Conservation (phyloP, 2,797 vertebrate genomes). For the Hoplostethus mediterraneus region DNA sequence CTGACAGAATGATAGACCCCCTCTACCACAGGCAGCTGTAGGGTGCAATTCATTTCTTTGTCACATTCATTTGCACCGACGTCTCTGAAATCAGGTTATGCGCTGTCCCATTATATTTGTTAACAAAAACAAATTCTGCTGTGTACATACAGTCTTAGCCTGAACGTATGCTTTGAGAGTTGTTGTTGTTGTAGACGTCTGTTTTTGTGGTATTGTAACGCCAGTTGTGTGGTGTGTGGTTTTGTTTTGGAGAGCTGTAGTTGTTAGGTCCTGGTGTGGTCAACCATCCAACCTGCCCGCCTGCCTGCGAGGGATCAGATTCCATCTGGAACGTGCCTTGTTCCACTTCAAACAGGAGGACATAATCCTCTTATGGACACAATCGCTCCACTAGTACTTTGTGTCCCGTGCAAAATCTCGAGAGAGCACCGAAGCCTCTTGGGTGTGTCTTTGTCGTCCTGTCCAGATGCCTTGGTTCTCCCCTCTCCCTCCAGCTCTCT, state of each 20-base stretch:
- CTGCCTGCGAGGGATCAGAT: constrained; percentile 64
- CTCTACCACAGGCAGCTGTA: constrained; percentile 40
- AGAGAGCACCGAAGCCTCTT: constrained; percentile 36
- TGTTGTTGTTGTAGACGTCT: constrained; percentile 4
- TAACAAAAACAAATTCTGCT: background rate
- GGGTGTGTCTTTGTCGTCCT: constrained; percentile 47
- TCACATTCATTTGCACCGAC: constrained; percentile 33
- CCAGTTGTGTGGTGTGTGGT: constrained; percentile 24
- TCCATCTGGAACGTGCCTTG: constrained; percentile 76
- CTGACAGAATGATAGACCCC: constrained; percentile 38
- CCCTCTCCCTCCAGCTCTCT: constrained; percentile 46
- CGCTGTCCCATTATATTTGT: background rate
- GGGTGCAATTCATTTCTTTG: constrained; percentile 22
- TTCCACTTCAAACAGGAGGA: constrained; percentile 73
- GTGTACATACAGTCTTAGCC: background rate
- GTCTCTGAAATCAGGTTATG: constrained; percentile 12
- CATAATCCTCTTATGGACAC: constrained; percentile 83
- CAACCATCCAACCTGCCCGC: constrained; percentile 41
- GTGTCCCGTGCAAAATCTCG: constrained; percentile 48
- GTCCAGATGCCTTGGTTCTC: constrained; percentile 73
- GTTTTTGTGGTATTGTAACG: constrained; percentile 10
- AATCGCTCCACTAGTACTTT: constrained; percentile 61
- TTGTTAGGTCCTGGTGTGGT: constrained; percentile 37
- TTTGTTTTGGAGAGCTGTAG: constrained; percentile 39
- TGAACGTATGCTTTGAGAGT: background rate